Base-by-base conservation (phyloP, 2,797 vertebrate species). In the Phrynocephalus guinanensis region DNA sequence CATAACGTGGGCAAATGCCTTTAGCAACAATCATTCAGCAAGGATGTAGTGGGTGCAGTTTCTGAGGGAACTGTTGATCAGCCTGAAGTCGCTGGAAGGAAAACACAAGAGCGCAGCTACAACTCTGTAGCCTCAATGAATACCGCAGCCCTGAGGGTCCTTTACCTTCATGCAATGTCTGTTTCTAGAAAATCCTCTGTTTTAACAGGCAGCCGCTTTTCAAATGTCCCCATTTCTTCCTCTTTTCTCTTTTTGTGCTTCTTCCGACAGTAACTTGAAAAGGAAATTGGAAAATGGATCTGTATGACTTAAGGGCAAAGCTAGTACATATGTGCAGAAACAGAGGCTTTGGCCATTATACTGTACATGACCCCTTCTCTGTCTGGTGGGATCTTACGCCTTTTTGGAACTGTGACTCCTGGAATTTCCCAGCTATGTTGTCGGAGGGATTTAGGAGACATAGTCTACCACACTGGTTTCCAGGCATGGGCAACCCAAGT, bases 181-280 rank as follows among this genome's bases (percentile, higher is more conserved):
- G 94, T 96, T 48, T 95, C 94, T 79, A 94, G 84, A 87, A 87
- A 86, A 87, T 94, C 95, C 88, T 96, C 95, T 72, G 90, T 93
- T 87, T 79, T 85, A 82, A 92, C 72, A 86, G 90, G 90, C 87
- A 82, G 72, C 26, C 92, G 89, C 89, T 96, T 95, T 85, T 84
- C 90, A 80, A 91, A 82, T 33, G 87, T 91, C 85, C 93, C 85
- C 70, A 91, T 93, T 88, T 95, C 94, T 85, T 95, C 91, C 60
- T 90, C 94, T 87, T 95, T 95, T 56, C 60, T 92, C 89, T 91
- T 94, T 84, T 85, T 91, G 28, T 33, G 90, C 56, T 78, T 90
- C 89, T 93, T 95, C 84, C 77, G 87, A 79, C 94, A 95, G 82
- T 94, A 95, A 89, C 96, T 96, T 91, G 76, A 82, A 94, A 94